Evolutionary conservation across 1,140 invertebrate genomes (phyloP), one percentile per base, ranked within the genome.

Genomic region (Anthonomus grandis): DNA sequence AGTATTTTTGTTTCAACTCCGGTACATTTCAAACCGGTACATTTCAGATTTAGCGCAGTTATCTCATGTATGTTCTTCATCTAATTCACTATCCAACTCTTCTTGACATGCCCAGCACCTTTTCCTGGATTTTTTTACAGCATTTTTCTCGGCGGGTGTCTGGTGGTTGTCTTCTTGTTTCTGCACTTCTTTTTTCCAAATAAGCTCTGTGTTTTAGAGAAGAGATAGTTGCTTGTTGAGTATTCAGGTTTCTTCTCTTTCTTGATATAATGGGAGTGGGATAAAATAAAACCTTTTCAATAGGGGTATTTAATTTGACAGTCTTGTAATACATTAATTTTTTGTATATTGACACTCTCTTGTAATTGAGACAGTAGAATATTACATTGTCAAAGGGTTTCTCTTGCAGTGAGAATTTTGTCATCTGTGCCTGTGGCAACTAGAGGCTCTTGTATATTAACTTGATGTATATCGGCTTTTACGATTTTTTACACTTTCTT

Each of bases 201-300:
- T n/a, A n/a, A n/a, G 37, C 21, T 12, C 42, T 22, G 42, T 45
- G 24, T 24, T 45, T 45, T 45, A 22, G 42, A 3, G 42, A 45
- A 45, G 42, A 45, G 42, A 45, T 45, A 45, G 42, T 22, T 45
- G 42, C 42, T 45, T 19, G 42, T 45, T 45, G 18, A 45, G 42
- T 19, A 45, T 45, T 22, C 18, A 45, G 2, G 42, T 22, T 45
- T 45, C 42, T 45, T 45, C 3, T 45, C 18, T 45, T 45, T 45
- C 22, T 45, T 45, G 42, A 45, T 22, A n/a, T 45, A 4, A 45
- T 45, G 4, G 42, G 42, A 23, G 18, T 45, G 22, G 42, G 17
- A 45, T 24, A 45, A 45, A 45, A 2, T 24, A 45, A 45, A 45
- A 2, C 19, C 42, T 45, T 45, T 12, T 45, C 21, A 45, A 45